Evolutionary conservation across 2,888 invertebrate species (phyloP).

Genomic region (Mesoligia furuncula): DNA sequence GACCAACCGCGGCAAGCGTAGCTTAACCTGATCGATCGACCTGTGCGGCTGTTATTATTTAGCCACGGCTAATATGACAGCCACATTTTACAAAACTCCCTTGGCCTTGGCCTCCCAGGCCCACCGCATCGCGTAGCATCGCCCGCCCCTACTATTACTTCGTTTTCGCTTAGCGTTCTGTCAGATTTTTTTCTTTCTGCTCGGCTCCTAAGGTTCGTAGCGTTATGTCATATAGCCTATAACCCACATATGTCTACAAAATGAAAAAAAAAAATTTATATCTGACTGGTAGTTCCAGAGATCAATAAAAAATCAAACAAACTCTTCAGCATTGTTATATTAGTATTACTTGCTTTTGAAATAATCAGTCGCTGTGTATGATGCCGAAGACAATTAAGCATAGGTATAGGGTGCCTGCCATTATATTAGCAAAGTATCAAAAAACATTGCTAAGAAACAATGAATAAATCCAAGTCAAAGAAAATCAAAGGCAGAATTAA

Average conservation of each 20-base stretch:
- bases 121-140: not conserved
- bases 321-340: not conserved
- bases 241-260: not conserved
- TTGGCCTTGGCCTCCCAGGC: not conserved
- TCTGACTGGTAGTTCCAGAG: not conserved
- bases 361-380: not conserved
- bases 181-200: not conserved
- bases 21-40: too few relatives aligned
- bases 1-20: too few relatives aligned
- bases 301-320: not conserved
- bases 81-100: not conserved
- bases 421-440: not conserved
- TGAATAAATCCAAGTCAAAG: not conserved
- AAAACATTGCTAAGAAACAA: not conserved
- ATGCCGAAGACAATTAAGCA: too few relatives aligned
- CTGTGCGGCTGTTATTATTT: too few relatives aligned
- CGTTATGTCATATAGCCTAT: not conserved
- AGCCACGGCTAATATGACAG: too few relatives aligned
- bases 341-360: not conserved
- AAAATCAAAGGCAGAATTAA: not conserved
- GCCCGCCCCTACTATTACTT: not conserved
- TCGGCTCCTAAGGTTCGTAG: not conserved
- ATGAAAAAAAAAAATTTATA: not conserved
- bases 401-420: not conserved
- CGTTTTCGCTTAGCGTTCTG: too few relatives aligned